phyloP scores from a whole-genome alignment of 2,888 invertebrate genomes.

The Eubasilissa splendida region DNA sequence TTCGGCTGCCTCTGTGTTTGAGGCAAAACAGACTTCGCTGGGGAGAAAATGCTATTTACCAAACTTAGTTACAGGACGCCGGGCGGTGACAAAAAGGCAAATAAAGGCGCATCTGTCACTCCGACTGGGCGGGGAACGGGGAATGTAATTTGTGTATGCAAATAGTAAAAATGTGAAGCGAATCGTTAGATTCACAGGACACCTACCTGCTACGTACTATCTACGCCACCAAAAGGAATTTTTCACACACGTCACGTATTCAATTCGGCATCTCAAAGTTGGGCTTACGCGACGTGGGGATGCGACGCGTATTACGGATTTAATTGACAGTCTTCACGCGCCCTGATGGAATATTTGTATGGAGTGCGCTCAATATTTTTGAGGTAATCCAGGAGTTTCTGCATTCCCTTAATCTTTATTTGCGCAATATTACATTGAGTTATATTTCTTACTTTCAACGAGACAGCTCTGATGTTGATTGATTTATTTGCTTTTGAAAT shows the following conservation, averaged over 20 bases:
- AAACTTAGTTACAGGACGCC: slow-evolving; percentile 11
- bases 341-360: slow-evolving; percentile 14
- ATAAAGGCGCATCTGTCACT: slow-evolving; percentile 49
- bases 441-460: no score
- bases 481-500: no score
- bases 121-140: slow-evolving; percentile 23
- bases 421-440: no score
- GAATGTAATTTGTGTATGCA: slow-evolving; percentile 55
- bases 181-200: not conserved
- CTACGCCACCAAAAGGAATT: not conserved
- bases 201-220: not conserved
- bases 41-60: slow-evolving; percentile 10
- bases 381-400: no score
- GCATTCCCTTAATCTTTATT: no score
- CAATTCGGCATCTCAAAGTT: slow-evolving; percentile 25
- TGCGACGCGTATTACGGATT: slow-evolving; percentile 24
- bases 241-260: slow-evolving; percentile 30
- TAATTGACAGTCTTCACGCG: slow-evolving; percentile 28
- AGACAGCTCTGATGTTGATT: no score
- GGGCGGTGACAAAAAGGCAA: slow-evolving; percentile 35
- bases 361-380: no score
- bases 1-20: not conserved
- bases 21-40: slow-evolving; percentile 13
- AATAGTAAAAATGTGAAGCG: slow-evolving; percentile 44
- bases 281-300: not conserved